These are phyloP conservation scores for Alviniconcha strummeri DNA, from an alignment of 2,888 invertebrate species.

Conservation along the genomic window DNA sequence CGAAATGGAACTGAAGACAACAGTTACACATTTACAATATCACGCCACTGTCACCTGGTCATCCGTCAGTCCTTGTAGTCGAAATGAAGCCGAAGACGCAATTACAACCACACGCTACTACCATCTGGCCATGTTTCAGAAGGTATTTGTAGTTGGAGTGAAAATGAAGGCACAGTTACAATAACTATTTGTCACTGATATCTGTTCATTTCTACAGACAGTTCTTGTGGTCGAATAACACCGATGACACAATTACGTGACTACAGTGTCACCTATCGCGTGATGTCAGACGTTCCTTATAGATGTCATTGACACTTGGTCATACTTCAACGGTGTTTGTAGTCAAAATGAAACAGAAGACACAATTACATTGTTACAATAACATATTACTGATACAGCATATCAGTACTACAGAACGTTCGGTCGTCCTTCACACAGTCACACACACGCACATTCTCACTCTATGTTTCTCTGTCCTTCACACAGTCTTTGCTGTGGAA, in stretches of 20 bases:
- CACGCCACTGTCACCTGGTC: neutral
- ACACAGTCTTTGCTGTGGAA: neutral
- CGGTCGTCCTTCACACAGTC: neutral
- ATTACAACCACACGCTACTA: neutral
- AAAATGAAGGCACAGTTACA: neutral
- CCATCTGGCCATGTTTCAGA: neutral
- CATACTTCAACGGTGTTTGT: neutral
- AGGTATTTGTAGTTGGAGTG: neutral
- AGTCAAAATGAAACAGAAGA: neutral
- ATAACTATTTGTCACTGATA: neutral
- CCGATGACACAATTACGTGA: neutral
- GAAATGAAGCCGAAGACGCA: neutral
- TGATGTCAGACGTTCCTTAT: too few species aligned
- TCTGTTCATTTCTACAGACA: neutral
- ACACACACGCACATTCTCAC: neutral
- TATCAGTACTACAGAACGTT: neutral
- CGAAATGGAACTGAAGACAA: slow-evolving; percentile 23
- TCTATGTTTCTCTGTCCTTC: too few species aligned
- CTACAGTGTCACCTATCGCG: neutral
- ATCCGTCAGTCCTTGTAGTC: neutral
- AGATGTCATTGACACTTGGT: neutral
- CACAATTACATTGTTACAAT: neutral
- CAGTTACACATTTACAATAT: neutral
- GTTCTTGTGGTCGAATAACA: neutral
- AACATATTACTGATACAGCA: neutral